Conservation (phyloP, 1,140 invertebrate genomes). For the Plodia interpunctella region DNA sequence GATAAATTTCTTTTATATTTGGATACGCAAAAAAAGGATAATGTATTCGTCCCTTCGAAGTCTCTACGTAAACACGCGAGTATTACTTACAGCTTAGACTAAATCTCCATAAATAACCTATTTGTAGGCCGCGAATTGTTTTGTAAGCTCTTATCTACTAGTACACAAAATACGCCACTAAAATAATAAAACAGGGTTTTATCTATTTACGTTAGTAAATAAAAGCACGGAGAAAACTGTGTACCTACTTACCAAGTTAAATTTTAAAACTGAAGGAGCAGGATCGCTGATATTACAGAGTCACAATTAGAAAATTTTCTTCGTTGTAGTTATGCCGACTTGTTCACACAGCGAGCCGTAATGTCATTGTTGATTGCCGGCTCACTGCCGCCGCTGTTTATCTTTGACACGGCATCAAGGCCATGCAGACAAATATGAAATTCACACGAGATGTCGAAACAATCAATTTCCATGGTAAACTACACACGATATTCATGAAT, state of each 20-base stretch:
- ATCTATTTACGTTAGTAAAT: too few relatives aligned
- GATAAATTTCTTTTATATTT: too few relatives aligned
- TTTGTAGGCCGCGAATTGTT: slow-evolving; percentile 3
- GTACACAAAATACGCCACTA: not conserved
- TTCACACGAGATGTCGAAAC: slow-evolving; percentile 2
- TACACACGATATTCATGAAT: not conserved
- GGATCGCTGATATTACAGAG: not conserved
- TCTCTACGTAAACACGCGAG: not conserved
- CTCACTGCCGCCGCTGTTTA: not conserved
- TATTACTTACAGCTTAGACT: not conserved
- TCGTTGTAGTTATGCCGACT: not conserved
- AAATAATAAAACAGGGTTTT: not conserved
- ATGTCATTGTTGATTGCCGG: not conserved
- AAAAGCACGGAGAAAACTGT: too few relatives aligned
- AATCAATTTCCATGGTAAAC: slow-evolving; percentile 2
- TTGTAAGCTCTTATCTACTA: not conserved
- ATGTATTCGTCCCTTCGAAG: slow-evolving; percentile 1
- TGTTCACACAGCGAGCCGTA: not conserved
- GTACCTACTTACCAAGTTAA: not conserved
- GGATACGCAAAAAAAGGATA: not conserved
- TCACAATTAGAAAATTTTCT: not conserved
- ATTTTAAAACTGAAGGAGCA: not conserved
- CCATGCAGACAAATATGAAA: not conserved
- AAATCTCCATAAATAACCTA: slow-evolving; percentile 4
- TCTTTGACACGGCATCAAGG: not conserved